These are phyloP conservation scores for Acomys russatus DNA, from an alignment of 2,797 vertebrate species.

Conservation along the genomic window DNA sequence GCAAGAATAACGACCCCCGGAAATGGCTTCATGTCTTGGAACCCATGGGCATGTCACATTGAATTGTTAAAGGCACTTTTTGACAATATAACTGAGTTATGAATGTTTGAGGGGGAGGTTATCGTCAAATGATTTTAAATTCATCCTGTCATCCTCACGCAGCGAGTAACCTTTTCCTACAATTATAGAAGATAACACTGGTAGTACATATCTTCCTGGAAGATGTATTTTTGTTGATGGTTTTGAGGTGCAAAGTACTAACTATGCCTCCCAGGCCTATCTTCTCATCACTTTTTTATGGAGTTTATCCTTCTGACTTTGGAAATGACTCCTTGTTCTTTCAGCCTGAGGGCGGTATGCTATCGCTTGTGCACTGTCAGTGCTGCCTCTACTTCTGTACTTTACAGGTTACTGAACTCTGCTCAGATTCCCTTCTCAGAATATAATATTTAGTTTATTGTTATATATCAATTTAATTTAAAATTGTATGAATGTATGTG, in stretches of 20 bases:
- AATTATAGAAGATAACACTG: not conserved
- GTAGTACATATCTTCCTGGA: not conserved
- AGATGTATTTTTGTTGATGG: not conserved
- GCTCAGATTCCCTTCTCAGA: not conserved
- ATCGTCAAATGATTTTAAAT: not conserved
- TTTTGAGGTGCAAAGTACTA: not conserved
- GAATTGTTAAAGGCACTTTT: not conserved
- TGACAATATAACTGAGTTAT: not conserved
- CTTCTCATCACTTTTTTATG: not conserved
- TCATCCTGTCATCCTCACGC: not conserved
- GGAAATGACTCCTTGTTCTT: not conserved
- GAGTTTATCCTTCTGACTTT: not conserved
- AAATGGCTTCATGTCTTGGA: not conserved
- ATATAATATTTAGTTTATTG: too few relatives aligned
- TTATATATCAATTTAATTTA: not conserved
- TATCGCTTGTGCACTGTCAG: too few relatives aligned
- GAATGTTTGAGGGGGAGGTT: not conserved
- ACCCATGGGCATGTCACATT: not conserved
- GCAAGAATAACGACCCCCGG: not conserved
- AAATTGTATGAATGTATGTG: too few relatives aligned
- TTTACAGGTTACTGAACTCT: not conserved
- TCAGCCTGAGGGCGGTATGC: not conserved
- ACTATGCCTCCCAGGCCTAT: rapidly evolving
- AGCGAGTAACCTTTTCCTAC: not conserved
- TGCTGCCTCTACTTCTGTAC: not conserved